A percentile compares a stretch with the other conserved stretches of the same genome.
Evolutionary conservation across 2,113 vertebrate species (phyloP).

Genomic region (Cyanoramphus novaezelandiae): DNA sequence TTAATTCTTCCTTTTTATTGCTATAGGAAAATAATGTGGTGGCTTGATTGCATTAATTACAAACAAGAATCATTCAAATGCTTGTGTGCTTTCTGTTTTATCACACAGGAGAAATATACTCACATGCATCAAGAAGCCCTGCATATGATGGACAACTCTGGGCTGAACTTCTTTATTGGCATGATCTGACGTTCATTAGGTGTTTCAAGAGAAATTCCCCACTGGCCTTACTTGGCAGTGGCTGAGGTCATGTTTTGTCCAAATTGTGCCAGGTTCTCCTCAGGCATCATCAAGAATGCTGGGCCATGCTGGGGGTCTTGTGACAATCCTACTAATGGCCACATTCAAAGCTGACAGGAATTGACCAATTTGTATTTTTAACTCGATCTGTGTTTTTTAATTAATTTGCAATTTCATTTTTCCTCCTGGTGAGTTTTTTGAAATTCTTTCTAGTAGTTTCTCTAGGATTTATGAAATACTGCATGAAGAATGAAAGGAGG

Average conservation of each 20-base stretch:
- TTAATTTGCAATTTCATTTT: background rate
- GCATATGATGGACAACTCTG: background rate
- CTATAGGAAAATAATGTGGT: background rate
- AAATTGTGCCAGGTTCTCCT: background rate
- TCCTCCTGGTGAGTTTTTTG: background rate
- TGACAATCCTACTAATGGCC: background rate
- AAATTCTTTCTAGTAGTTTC: background rate
- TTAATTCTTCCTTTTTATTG: background rate
- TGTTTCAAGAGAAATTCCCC: background rate
- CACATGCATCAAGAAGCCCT: background rate
- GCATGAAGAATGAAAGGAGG: background rate
- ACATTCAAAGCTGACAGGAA: background rate
- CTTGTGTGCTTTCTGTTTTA: background rate
- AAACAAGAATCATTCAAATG: background rate
- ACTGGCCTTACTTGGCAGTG: background rate
- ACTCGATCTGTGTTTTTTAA: background rate
- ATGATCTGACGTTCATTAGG: background rate
- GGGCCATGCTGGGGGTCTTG: background rate
- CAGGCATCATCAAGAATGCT: rapidly evolving
- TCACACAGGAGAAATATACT: background rate
- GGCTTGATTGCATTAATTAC: background rate
- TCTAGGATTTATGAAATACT: background rate
- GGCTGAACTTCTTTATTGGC: background rate
- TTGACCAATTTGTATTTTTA: background rate
- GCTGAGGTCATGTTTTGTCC: background rate